These are phyloP conservation scores for Ispidina lecontei DNA, from an alignment of 2,797 vertebrate genomes.

Conservation along the genomic window DNA sequence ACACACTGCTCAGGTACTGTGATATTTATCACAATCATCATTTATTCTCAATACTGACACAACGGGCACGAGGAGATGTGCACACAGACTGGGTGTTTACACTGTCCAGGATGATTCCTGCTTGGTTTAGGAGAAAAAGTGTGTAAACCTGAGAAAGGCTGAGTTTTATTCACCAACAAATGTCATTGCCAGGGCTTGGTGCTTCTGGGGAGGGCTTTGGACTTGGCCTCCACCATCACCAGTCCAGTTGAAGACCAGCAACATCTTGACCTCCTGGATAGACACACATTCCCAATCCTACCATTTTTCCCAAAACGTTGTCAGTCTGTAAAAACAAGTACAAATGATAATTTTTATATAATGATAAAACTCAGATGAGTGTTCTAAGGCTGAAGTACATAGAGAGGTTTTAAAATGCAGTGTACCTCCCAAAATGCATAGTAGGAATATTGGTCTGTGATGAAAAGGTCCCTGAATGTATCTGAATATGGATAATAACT, in stretches of 20 bases:
- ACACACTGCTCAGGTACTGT: not conserved
- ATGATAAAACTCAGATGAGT: not conserved
- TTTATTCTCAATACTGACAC: not conserved
- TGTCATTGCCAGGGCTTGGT: not conserved
- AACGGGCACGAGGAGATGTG: not conserved
- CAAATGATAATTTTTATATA: not conserved
- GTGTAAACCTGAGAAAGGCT: not conserved
- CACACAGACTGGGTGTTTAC: not conserved
- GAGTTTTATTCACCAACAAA: not conserved
- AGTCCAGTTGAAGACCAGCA: not conserved
- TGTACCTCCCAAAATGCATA: not conserved
- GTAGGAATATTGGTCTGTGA: not conserved
- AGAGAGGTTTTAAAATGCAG: not conserved
- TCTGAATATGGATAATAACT: not conserved
- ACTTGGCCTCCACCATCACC: not conserved
- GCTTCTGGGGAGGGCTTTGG: not conserved
- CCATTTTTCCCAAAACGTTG: not conserved
- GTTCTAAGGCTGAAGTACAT: not conserved
- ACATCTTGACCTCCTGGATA: rapidly evolving
- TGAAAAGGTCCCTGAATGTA: not conserved
- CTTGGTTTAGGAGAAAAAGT: not conserved
- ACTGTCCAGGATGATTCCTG: not conserved
- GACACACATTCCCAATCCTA: rapidly evolving
- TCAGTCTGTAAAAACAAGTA: not conserved
- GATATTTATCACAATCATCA: rapidly evolving